Evolutionary conservation across 30 jellyfish, hydroid and myxozoan species (phyloP).

Genomic region (Turritopsis rubra): DNA sequence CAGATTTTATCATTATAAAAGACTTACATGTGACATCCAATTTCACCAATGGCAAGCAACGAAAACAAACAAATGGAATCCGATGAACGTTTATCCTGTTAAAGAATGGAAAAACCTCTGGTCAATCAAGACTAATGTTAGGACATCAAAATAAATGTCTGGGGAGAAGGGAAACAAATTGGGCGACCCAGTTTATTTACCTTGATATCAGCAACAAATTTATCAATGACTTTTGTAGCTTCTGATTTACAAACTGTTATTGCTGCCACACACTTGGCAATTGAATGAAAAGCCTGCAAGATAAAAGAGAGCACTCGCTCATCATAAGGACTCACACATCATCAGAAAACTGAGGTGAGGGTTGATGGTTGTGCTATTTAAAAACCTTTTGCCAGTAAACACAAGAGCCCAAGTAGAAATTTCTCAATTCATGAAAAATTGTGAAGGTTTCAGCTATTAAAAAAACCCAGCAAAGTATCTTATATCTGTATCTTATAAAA

Average conservation of each 20-base stretch:
- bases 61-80: constrained; percentile 78
- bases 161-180: not conserved
- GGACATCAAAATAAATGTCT: not conserved
- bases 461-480: not conserved
- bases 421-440: too few species aligned
- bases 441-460: too few species aligned
- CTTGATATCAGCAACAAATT: constrained; percentile 59
- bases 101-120: not conserved
- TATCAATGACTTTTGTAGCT: constrained; percentile 55
- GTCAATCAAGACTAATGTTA: not conserved
- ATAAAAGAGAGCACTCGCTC: too few species aligned
- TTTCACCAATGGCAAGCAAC: constrained; percentile 82
- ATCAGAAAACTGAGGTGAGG: too few species aligned
- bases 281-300: constrained; percentile 82
- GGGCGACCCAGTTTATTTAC: constrained; percentile 20
- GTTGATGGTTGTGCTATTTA: too few species aligned
- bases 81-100: constrained; percentile 60
- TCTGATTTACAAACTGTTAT: constrained; percentile 75
- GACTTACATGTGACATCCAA: constrained; percentile 88
- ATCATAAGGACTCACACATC: not conserved
- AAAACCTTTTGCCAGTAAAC: too few species aligned
- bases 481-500: not conserved
- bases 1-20: too few species aligned
- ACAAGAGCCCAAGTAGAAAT: too few species aligned
- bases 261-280: constrained; percentile 90